phyloP scores from a whole-genome alignment of 2,888 invertebrate genomes.

The Geophilus truncorum region DNA sequence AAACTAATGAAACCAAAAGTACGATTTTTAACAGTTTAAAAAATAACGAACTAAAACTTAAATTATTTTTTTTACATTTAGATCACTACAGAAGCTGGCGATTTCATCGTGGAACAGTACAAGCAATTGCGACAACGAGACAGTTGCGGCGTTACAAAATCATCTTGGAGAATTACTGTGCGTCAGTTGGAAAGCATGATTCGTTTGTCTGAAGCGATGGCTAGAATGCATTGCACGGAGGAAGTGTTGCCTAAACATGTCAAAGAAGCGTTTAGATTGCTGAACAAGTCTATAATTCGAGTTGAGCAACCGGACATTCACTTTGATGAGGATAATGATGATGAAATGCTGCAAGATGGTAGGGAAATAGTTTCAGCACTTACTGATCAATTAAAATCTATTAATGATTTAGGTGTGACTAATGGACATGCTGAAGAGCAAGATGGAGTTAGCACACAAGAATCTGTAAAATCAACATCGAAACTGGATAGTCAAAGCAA shows the following conservation, averaged over 20 bases:
- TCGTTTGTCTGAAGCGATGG: conserved; percentile 92
- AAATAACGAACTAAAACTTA: no score
- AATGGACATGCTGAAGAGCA: not conserved
- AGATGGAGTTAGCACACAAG: no score
- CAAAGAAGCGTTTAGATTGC: conserved; percentile 78
- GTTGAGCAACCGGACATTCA: conserved; percentile 97
- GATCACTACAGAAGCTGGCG: conserved; percentile 66
- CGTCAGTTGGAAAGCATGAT: conserved; percentile 93
- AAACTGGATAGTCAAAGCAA: conserved; percentile 39
- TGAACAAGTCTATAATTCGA: conserved; percentile 94
- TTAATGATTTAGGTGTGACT: not conserved
- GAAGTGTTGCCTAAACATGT: conserved; percentile 80
- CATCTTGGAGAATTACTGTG: conserved; percentile 94
- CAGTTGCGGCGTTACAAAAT: conserved; percentile 60
- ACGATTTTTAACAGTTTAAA: no score
- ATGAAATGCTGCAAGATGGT: not conserved
- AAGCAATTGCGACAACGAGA: conserved; percentile 79
- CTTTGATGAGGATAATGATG: conserved; percentile 69
- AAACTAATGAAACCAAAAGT: conserved; percentile 90
- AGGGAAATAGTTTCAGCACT: no score
- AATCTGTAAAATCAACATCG: not conserved
- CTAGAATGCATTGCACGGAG: conserved; percentile 90
- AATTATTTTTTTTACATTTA: conserved; percentile 43
- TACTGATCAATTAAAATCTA: no score
- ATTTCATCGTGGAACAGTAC: conserved; percentile 82